phyloP scores from a whole-genome alignment of 2,797 vertebrate species.

The Tympanoctomys barrerae region DNA sequence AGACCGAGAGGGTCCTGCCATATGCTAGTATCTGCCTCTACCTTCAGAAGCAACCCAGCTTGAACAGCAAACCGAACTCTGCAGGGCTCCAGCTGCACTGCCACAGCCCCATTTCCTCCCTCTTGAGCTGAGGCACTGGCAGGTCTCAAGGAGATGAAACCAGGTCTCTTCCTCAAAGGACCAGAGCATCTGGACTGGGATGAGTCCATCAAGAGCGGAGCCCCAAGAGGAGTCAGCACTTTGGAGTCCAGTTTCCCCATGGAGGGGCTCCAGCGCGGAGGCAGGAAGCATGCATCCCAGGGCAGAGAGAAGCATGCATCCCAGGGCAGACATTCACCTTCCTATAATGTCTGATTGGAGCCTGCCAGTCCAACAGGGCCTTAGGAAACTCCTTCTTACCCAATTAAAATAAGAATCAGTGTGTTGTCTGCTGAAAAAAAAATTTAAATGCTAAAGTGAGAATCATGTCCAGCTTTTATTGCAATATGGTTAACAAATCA shows the following conservation, averaged over 20 bases:
- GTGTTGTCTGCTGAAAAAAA: slow-evolving; percentile 44
- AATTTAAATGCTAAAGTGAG: slow-evolving; percentile 71
- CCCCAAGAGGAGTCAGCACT: neutral
- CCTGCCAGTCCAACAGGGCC: neutral
- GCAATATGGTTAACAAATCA: slow-evolving; percentile 80
- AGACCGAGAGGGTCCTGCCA: neutral
- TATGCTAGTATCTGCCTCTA: neutral
- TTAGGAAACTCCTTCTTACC: neutral
- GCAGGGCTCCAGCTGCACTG: neutral
- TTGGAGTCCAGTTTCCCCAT: neutral
- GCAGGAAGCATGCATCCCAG: neutral
- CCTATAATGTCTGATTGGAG: neutral
- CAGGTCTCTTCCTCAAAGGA: neutral
- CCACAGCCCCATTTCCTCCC: neutral
- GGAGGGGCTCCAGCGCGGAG: neutral
- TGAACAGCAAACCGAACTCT: neutral
- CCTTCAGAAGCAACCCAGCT: neutral
- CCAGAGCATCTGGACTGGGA: neutral
- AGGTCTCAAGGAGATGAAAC: neutral
- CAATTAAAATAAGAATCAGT: neutral
- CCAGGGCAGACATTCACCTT: neutral
- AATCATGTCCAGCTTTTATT: slow-evolving; percentile 83
- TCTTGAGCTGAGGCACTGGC: neutral
- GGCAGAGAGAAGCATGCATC: neutral
- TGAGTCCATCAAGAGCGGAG: neutral